Evolutionary conservation across 2,113 vertebrate species (phyloP).

Genomic region (Tyto alba): DNA sequence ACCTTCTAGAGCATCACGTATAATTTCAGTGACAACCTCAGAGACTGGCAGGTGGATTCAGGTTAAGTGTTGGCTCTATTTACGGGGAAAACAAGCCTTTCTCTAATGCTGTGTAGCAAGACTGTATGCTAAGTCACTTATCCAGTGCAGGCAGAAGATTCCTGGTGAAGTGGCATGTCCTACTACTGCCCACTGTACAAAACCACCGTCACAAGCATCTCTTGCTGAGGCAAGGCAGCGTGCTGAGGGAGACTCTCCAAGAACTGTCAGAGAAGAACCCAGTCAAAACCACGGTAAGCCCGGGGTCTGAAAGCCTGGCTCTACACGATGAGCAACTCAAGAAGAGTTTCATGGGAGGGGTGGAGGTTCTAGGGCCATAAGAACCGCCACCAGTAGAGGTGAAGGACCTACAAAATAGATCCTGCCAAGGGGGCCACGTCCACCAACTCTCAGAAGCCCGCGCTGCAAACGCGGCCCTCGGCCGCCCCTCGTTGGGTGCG

Average conservation of each 20-base stretch:
- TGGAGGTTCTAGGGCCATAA: too few species aligned
- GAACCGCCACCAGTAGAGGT: fast-evolving
- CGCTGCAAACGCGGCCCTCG: not conserved
- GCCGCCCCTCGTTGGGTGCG: not conserved
- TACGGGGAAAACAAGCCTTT: not conserved
- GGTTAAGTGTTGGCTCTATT: not conserved
- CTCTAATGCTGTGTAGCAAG: not conserved
- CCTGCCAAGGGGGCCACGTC: not conserved
- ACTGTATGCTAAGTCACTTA: fast-evolving
- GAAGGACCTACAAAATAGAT: not conserved
- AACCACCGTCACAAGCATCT: not conserved
- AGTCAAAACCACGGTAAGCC: not conserved
- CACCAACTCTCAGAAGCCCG: not conserved
- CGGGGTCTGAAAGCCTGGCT: not conserved
- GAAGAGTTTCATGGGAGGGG: not conserved
- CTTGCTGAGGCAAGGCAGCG: not conserved
- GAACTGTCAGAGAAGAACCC: not conserved
- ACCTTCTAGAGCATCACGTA: not conserved
- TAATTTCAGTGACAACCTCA: not conserved
- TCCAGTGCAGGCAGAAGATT: not conserved
- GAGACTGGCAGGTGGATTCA: not conserved
- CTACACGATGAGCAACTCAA: not conserved
- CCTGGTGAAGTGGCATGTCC: not conserved
- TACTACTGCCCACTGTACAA: not conserved
- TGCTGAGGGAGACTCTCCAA: not conserved